Evolutionary conservation across 2,888 invertebrate species (phyloP), one percentile per base, ranked within the genome.

Genomic region (Orchesellides sinensis): DNA sequence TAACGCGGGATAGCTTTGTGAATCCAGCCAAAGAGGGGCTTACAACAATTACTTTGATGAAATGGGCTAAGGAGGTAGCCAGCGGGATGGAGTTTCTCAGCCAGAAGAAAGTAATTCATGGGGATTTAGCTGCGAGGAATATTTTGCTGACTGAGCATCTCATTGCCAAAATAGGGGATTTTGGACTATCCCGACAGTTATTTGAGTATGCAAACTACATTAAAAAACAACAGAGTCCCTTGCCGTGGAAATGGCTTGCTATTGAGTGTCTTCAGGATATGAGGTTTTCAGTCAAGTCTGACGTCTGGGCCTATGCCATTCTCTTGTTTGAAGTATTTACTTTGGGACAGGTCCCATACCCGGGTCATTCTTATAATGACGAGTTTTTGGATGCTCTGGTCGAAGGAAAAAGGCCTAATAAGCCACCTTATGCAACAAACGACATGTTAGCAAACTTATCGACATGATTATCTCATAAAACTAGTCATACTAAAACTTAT

Each of bases 251-350:
- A 89, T 89, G 69, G 88, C 89, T 52, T 86, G 87, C 63, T 32
- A 84, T 52, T 0, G 83, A 84, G 14, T 70, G 65, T 10, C 47
- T 84, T 5, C 65, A 79, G n/a, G 65, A 80, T 14, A 85, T 87
- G 72, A 87, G 84, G 47, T 90, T 89, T 82, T 89, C 89, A 4
- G 87, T 88, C 80, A 88, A 89, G 80, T 89, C 89, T 6, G 89
- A 90, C 78, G 89, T 89, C 21, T 90, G 90, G 90, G 89, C 89
- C 29, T 90, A 88, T 82, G 6, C 66, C 5, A 65, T 65, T 35
- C 25, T 65, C 5, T 27, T 65, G 0, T 79, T 47, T 89, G 90
- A 89, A 81, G 88, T 89, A 86, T 89, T 89, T 84, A 86, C 89
- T 6, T 84, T 85, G 49, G 89, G 88, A 23, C 78, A 87, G 45